Evolutionary conservation across 2,797 vertebrate species (phyloP), one percentile per base, ranked within the genome.

Genomic region (Coregonus suidteri): DNA sequence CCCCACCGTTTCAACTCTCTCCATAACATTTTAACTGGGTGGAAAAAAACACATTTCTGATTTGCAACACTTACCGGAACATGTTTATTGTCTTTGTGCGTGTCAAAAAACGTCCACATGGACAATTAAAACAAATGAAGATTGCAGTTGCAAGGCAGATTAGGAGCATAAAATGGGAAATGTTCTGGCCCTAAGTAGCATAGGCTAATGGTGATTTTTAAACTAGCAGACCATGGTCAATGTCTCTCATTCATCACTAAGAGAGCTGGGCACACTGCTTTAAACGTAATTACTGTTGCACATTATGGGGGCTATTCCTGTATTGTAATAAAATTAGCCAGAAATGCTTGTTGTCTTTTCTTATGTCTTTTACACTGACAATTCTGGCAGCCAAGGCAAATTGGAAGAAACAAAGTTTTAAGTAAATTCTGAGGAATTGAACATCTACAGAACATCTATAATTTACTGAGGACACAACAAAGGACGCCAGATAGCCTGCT

Each of bases 131-230:
- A 96, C 96, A 93, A 95, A 96, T 94, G 94, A 95, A 95, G 96
- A 96, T 95, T 94, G 94, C 93, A 93, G 94, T 87, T 94, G 95
- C 88, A 93, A 93, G 94, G 93, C 95, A 91, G 93, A 95, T 96
- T 96, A 97, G 95, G 96, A 96, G 96, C 97, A 99, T 96, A 98
- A 98, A 98, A 99, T 97, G 93, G 95, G 95, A 96, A 96, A 98
- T 99, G 97, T 98, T 99, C 95, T 98, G 97, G 96, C 95, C 94
- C 90, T 98, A 96, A 97, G 96, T 96, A 96, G 96, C 97, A 95
- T 97, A 93, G 94, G 95, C 96, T 98, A 96, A 98, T 98, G 97
- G 96, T 94, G 95, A 97, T 98, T 97, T 97, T 94, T 96, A 96
- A 97, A 96, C 95, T 97, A 96, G 94, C 95, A 94, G 96, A 98